phyloP scores from a whole-genome alignment of 2,113 vertebrate genomes.

The Eolophus roseicapilla region DNA sequence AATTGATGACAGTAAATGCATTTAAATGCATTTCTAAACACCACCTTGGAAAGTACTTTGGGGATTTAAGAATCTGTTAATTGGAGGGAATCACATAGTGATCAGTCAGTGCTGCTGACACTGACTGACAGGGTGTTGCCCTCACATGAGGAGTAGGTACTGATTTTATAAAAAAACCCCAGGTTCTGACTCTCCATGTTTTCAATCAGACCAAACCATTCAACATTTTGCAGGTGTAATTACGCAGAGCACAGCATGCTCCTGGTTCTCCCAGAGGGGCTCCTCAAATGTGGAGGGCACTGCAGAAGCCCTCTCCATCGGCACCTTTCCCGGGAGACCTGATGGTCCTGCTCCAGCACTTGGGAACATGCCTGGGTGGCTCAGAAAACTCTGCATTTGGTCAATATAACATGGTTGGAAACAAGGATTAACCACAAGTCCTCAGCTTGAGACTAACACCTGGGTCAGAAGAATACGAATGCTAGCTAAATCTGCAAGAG shows the following conservation, averaged over 20 bases:
- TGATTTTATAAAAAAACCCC: rapidly evolving
- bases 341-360: neutral
- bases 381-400: neutral
- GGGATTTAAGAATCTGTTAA: neutral
- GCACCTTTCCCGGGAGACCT: neutral
- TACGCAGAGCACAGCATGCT: neutral
- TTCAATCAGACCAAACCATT: neutral
- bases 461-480: neutral
- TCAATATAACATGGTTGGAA: rapidly evolving
- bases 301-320: rapidly evolving
- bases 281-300: rapidly evolving
- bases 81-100: neutral
- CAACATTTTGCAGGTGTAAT: rapidly evolving
- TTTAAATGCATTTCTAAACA: neutral
- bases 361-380: rapidly evolving
- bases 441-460: neutral
- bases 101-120: neutral
- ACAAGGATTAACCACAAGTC: neutral
- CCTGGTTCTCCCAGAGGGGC: neutral
- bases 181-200: neutral
- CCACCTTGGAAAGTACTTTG: neutral
- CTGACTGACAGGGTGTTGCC: neutral
- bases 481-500: too few relatives aligned
- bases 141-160: rapidly evolving
- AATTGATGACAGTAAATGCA: neutral